Evolutionary conservation across 2,113 vertebrate species (phyloP).

Genomic region (Sprattus sprattus): DNA sequence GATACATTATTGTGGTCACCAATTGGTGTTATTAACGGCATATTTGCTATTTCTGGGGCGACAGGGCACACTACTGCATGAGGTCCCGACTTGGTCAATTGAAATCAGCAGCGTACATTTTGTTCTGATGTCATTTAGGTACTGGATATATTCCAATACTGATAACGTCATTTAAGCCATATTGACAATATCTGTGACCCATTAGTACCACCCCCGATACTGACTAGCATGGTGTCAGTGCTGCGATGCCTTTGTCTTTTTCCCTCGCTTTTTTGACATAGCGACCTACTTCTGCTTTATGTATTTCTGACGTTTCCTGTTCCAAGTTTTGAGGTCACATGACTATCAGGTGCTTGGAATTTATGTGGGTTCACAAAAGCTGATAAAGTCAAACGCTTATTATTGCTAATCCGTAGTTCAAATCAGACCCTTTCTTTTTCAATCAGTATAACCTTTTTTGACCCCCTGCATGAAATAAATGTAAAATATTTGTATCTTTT

Average conservation of each 20-base stretch:
- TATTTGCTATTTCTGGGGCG: not conserved
- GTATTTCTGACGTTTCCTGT: constrained; percentile 17
- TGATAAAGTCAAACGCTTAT: not conserved
- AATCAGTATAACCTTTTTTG: not conserved
- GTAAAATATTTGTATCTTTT: not conserved
- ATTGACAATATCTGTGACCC: too few relatives aligned
- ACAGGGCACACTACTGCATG: not conserved
- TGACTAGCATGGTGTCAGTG: not conserved
- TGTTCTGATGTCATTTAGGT: not conserved
- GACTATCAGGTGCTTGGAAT: constrained; percentile 45
- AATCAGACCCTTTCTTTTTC: not conserved
- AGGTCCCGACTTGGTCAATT: not conserved
- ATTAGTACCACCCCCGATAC: not conserved
- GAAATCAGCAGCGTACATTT: not conserved
- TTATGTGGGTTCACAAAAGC: constrained; percentile 14
- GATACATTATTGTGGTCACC: constrained; percentile 1
- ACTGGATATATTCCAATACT: not conserved
- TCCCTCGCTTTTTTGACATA: constrained; percentile 12
- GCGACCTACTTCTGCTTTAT: constrained; percentile 19
- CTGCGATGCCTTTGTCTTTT: not conserved
- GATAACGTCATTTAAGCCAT: not conserved
- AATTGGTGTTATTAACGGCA: not conserved
- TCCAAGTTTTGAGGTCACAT: constrained; percentile 27
- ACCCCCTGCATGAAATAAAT: not conserved
- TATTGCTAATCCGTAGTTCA: not conserved